Percentiles rank a stretch among this genome's conserved stretches.
Conservation (phyloP, 2,797 vertebrate species). For the Geotrypetes seraphini region DNA sequence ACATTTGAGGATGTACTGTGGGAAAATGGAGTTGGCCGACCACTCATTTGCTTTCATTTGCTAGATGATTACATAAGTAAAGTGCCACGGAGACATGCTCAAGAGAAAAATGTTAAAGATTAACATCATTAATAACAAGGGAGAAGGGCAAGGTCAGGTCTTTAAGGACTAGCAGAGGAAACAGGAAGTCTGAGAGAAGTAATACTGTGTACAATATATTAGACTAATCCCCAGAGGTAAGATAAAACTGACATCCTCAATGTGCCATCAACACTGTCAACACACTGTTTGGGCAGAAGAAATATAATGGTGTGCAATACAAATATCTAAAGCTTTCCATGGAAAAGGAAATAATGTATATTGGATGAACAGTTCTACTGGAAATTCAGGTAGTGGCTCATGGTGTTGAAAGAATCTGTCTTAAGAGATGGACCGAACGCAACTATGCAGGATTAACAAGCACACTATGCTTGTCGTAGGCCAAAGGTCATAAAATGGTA, state of each 20-base stretch:
- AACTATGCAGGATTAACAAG: too few relatives aligned
- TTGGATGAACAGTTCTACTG: too few relatives aligned
- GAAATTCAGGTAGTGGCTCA: too few relatives aligned
- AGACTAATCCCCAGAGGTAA: background rate
- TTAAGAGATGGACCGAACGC: too few relatives aligned
- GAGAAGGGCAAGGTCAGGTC: background rate
- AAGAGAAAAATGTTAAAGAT: background rate
- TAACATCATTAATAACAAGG: background rate
- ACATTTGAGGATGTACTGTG: constrained; percentile 41
- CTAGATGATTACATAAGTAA: too few relatives aligned
- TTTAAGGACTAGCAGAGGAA: background rate
- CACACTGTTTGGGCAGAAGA: background rate
- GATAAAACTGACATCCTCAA: background rate
- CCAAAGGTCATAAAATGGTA: too few relatives aligned
- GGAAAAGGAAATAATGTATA: background rate
- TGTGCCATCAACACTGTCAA: too few relatives aligned
- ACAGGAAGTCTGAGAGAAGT: background rate
- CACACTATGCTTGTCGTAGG: too few relatives aligned
- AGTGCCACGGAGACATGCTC: background rate
- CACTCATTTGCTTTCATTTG: too few relatives aligned
- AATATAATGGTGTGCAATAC: too few relatives aligned
- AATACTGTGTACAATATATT: background rate
- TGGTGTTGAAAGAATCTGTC: too few relatives aligned
- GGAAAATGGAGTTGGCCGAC: too few relatives aligned
- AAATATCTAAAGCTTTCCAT: background rate